Base-by-base conservation (phyloP, 2,797 vertebrate genomes). In the Petrocephalus schoutedeni region DNA sequence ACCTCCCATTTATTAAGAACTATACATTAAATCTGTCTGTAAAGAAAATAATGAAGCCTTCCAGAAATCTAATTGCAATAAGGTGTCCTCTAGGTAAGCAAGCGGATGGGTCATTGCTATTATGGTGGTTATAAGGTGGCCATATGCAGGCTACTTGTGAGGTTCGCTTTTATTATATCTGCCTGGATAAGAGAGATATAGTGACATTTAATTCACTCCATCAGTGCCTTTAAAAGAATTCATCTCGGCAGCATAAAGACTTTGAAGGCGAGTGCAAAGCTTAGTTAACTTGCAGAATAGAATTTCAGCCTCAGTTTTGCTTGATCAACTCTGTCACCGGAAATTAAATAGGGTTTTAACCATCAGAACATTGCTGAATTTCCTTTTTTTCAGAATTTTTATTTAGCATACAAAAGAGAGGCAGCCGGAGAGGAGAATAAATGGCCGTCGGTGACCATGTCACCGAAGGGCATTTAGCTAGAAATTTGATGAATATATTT, bases 231-330 rank as follows among this genome's bases (percentile, higher is more conserved):
- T 80, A 80, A 80, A 80, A 49, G 74, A 80, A 80, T 80, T 10
- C 41, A 80, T 80, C 74, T 80, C 74, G 45, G 74, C 16, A 80
- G 45, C 32, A 80, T 49, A 80, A 80, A 80, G 74, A 80, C 74
- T 49, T 80, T 80, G 41, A 80, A 49, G 41, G 74, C 74, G 19
- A 49, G 41, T 80, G 74, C 16, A 49, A 80, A 80, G 74, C 74
- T 80, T 80, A 80, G 74, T 80, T 80, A 80, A 49, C 74, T 80
- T 49, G 74, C 74, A 80, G 74, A 80, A 80, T 80, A 80, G 74
- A 80, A 80, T 80, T 80, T 80, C 74, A 80, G 74, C 36, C 41
- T 80, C 74, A 80, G 74, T 80, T 80, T 80, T 80, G 74, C 74
- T 80, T 80, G 74, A 80, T 80, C 74, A 80, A 19, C 74, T 80